Percentiles rank a stretch among this genome's conserved stretches.
These are phyloP conservation scores for Eupithecia insigniata DNA, from an alignment of 2,888 invertebrate species.

Conservation along the genomic window DNA sequence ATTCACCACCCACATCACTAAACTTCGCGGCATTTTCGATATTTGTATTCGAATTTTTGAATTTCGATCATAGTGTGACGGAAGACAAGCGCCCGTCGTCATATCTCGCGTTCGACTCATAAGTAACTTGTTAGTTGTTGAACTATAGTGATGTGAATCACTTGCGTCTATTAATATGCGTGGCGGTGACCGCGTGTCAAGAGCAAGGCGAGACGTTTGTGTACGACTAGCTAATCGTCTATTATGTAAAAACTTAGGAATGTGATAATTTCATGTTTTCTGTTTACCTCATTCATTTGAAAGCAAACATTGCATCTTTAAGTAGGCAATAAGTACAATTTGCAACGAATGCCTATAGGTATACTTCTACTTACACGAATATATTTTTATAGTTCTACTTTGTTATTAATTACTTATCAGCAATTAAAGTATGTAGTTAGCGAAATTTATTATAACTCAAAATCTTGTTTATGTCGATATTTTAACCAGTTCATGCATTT, in stretches of 20 bases:
- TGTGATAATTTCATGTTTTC: slow-evolving; percentile 4
- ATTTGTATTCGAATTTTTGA: slow-evolving; percentile 47
- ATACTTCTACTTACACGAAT: not conserved
- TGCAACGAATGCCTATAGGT: not conserved
- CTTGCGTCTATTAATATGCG: slow-evolving; percentile 81
- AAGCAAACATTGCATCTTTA: not conserved
- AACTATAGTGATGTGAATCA: slow-evolving; percentile 77
- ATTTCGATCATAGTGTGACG: slow-evolving; percentile 51
- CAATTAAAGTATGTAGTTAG: not conserved
- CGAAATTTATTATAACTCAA: not conserved
- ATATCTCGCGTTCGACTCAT: slow-evolving; percentile 72
- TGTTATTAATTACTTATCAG: not conserved
- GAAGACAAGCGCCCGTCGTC: slow-evolving; percentile 60
- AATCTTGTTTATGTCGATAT: not conserved
- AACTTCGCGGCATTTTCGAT: slow-evolving; percentile 47
- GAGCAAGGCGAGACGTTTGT: slow-evolving; percentile 74
- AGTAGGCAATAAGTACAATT: not conserved
- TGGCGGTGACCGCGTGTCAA: slow-evolving; percentile 81
- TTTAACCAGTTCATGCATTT: not conserved
- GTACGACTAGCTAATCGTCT: slow-evolving; percentile 57
- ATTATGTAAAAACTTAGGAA: slow-evolving; percentile 55
- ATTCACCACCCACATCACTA: slow-evolving; percentile 47
- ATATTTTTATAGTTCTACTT: not conserved
- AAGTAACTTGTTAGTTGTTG: slow-evolving; percentile 65
- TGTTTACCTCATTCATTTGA: not conserved